Conservation (phyloP, 2,888 invertebrate genomes). For the Yponomeuta evonymella region DNA sequence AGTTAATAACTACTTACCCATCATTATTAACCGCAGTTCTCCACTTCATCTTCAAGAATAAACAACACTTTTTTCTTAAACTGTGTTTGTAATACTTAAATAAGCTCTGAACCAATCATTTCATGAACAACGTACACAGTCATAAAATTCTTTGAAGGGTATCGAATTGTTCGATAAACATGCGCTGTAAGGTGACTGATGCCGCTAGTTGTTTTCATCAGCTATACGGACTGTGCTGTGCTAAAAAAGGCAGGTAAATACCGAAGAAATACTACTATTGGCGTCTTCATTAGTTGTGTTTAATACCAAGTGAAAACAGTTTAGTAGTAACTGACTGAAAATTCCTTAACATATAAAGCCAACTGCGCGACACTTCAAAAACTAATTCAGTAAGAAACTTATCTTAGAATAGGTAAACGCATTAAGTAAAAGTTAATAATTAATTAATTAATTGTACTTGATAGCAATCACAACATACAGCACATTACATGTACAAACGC, state of each 20-base stretch:
- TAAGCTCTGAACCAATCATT: not conserved
- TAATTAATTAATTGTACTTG: no score
- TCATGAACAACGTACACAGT: not conserved
- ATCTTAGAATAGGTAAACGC: no score
- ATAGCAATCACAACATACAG: no score
- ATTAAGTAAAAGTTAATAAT: no score
- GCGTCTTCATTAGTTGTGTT: not conserved
- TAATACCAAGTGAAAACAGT: no score
- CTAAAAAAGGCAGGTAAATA: not conserved
- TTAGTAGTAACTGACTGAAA: no score
- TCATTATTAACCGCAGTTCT: no score
- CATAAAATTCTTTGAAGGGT: not conserved
- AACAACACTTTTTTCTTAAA: not conserved
- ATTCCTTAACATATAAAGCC: no score
- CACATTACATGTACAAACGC: no score
- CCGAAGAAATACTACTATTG: not conserved
- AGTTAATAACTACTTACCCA: no score
- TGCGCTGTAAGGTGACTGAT: not conserved
- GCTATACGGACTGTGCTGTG: not conserved
- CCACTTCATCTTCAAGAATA: not conserved
- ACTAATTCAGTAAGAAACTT: no score
- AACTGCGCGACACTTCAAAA: no score
- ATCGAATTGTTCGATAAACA: not conserved
- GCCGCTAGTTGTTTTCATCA: not conserved
- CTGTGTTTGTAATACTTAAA: not conserved